Conservation (phyloP, 2,888 invertebrate species). For the Ceraclea dissimilis region DNA sequence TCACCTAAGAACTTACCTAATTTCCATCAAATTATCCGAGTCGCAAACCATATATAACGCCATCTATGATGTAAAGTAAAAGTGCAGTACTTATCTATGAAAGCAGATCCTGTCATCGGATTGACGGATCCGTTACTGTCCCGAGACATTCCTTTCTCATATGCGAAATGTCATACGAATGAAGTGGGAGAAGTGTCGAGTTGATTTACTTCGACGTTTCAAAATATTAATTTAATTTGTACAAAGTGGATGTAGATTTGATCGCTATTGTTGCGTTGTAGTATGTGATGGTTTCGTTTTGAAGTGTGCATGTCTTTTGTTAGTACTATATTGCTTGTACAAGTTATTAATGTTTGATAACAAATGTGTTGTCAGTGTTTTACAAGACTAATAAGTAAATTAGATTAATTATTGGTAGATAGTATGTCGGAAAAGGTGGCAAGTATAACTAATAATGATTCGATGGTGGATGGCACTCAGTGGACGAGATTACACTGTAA, state of each 20-base stretch:
- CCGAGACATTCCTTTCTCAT: no score
- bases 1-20: no score
- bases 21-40: no score
- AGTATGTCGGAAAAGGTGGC: conserved; percentile 9
- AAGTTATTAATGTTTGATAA: neutral
- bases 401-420: neutral
- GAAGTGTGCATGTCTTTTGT: neutral
- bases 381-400: neutral
- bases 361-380: neutral
- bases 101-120: no score
- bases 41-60: no score
- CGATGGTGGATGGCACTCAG: conserved; percentile 26
- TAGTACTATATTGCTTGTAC: neutral
- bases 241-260: neutral
- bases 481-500: conserved; percentile 53
- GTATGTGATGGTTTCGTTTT: neutral
- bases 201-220: no score
- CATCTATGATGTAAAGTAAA: no score
- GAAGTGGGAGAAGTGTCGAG: no score
- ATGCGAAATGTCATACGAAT: no score
- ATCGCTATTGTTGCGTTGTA: neutral
- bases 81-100: no score
- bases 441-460: conserved; percentile 6
- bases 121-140: no score
- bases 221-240: no score